Percentiles rank a stretch among this genome's conserved stretches.
These are phyloP conservation scores for Cololabis saira DNA, from an alignment of 2,113 vertebrate genomes.

Conservation along the genomic window DNA sequence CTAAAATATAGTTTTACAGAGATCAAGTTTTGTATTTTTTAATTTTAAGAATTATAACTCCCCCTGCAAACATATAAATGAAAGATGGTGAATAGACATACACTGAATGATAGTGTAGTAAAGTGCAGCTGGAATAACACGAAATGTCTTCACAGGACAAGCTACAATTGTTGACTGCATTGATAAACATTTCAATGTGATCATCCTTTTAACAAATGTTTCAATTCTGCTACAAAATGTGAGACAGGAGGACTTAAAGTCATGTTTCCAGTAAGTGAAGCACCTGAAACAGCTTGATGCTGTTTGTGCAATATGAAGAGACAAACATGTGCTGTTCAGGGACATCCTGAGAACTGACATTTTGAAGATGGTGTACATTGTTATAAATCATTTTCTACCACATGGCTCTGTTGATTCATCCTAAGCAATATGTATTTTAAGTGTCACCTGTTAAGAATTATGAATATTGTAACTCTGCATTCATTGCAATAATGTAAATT, in stretches of 20 bases:
- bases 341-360: conserved; percentile 14
- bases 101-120: neutral
- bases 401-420: conserved; percentile 50
- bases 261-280: neutral
- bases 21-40: neutral
- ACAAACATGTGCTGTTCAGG: conserved; percentile 26
- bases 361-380: conserved; percentile 12
- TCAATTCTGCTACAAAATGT: conserved; percentile 3
- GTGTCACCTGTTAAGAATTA: conserved; percentile 50
- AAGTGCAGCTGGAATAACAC: neutral
- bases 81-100: neutral
- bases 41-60: neutral
- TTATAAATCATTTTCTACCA: conserved; percentile 30
- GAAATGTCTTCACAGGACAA: neutral
- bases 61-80: neutral
- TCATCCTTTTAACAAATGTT: neutral
- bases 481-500: conserved; percentile 78
- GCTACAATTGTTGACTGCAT: too few species aligned
- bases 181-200: neutral
- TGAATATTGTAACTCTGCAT: conserved; percentile 68
- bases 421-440: conserved; percentile 72
- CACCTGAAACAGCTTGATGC: conserved; percentile 35
- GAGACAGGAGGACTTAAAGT: conserved; percentile 7
- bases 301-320: conserved; percentile 51
- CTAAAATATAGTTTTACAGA: too few species aligned